Evolutionary conservation across 2,888 invertebrate species (phyloP), one percentile per base, ranked within the genome.

Genomic region (Lasioglossum morio): DNA sequence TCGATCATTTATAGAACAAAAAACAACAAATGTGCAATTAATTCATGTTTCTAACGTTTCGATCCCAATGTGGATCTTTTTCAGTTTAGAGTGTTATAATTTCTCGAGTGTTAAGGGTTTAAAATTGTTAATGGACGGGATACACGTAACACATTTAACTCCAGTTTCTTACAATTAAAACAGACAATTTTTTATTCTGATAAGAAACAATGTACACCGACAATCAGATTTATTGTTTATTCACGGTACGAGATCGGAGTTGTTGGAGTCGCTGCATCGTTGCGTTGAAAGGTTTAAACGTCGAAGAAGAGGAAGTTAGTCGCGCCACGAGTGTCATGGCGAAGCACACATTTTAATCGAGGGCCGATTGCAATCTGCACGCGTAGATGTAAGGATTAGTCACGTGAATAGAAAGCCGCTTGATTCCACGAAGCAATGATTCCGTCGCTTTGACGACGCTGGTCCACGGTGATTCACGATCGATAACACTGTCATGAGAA

Each of bases 351-450:
- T 46, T 72, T 70, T 57, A 12, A 37, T 27, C 79, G 79, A 82
- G 89, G 87, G 85, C 80, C 82, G 85, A 88, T 83, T 88, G 89
- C 89, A 90, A 90, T 89, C 85, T 19, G 81, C 82, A 66, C 83
- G 87, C 46, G 48, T 90, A 87, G 82, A 81, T 72, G 70, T 89
- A 89, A 89, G 85, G 16, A 76, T 88, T 78, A 82, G 77, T 82
- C 78, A 75, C 34, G 80, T 27, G 78, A 70, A 81, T 82, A 73
- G 79, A 75, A 75, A 43, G 40, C 63, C 72, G 82, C 75, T 85
- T 75, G 48, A 16, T 69, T 70, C 53, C 34, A 19, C 7, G 23
- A 76, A n/a, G 53, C 40, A 1, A 34, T n/a, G n/a, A n/a, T n/a
- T n/a, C n/a, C n/a, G n/a, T 34, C 23, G 57, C 69, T 37, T 69